Percentiles rank a stretch among this genome's conserved stretches.
Conservation (phyloP, 1,140 invertebrate genomes). For the Chironomus tepperi region DNA sequence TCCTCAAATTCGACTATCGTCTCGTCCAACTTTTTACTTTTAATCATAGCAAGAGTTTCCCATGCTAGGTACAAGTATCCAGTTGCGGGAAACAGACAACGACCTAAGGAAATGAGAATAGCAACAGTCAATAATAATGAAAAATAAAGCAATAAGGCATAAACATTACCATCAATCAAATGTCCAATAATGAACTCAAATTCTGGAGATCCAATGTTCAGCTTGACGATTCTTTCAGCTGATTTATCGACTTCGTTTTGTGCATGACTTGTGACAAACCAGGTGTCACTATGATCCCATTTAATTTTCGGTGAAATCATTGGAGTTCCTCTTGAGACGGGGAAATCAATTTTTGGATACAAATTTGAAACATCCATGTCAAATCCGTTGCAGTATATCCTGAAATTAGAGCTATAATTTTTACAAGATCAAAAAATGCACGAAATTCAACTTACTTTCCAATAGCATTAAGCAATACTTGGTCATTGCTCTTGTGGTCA, state of each 20-base stretch:
- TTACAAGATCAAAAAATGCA: neutral
- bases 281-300: constrained; percentile 79
- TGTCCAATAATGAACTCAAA: neutral
- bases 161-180: neutral
- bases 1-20: constrained; percentile 79
- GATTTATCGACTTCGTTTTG: constrained; percentile 34
- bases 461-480: constrained; percentile 55
- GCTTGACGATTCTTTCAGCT: constrained; percentile 39
- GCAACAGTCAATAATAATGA: too few species aligned
- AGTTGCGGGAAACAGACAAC: constrained; percentile 82
- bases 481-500: constrained; percentile 54
- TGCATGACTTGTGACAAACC: constrained; percentile 37
- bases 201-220: constrained; percentile 28
- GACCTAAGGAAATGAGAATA: constrained; percentile 42
- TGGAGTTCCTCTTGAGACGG: constrained; percentile 63
- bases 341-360: constrained; percentile 53
- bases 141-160: neutral
- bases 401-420: constrained; percentile 28
- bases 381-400: constrained; percentile 40
- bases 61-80: constrained; percentile 78
- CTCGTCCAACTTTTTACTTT: constrained; percentile 43
- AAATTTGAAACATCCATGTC: constrained; percentile 44
- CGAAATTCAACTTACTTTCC: constrained; percentile 47
- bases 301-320: constrained; percentile 61
- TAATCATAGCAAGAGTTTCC: constrained; percentile 77